phyloP scores from a whole-genome alignment of 35 echinoderm and acorn worm genomes.

The Lytechinus pictus region DNA sequence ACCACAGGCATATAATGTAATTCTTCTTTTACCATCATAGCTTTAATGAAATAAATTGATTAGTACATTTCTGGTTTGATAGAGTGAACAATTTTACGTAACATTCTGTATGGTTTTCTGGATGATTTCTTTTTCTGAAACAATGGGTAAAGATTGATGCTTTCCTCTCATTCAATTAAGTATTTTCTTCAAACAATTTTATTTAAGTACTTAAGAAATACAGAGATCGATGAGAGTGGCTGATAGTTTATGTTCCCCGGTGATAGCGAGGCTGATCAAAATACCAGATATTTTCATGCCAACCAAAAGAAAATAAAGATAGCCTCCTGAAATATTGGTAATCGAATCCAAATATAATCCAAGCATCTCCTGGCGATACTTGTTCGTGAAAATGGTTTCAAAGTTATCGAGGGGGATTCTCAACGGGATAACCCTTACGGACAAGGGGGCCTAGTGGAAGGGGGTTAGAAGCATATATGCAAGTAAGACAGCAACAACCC shows the following conservation, averaged over 20 bases:
- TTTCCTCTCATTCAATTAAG: no score
- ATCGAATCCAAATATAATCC: conserved; percentile 25
- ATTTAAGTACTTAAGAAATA: not conserved
- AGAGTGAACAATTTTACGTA: no score
- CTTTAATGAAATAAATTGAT: no score
- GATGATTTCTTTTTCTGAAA: no score
- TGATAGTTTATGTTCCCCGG: not conserved
- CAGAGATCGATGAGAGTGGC: not conserved
- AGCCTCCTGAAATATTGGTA: conserved; percentile 19
- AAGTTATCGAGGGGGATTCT: conserved; percentile 22
- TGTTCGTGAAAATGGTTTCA: conserved; percentile 26
- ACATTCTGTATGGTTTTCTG: no score
- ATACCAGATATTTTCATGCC: not conserved
- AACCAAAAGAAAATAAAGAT: not conserved
- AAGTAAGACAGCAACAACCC: not conserved
- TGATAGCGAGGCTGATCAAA: not conserved
- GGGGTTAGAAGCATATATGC: conserved; percentile 40
- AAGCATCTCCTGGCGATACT: conserved; percentile 46
- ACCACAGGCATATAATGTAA: no score
- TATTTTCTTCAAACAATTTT: no score
- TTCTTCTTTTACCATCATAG: no score
- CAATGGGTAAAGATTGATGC: no score
- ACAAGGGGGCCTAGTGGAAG: not conserved
- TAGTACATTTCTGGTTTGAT: no score
- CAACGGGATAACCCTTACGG: not conserved